These are phyloP conservation scores for Zaprionus nigranus DNA, from an alignment of 1,140 invertebrate genomes.

Conservation along the genomic window DNA sequence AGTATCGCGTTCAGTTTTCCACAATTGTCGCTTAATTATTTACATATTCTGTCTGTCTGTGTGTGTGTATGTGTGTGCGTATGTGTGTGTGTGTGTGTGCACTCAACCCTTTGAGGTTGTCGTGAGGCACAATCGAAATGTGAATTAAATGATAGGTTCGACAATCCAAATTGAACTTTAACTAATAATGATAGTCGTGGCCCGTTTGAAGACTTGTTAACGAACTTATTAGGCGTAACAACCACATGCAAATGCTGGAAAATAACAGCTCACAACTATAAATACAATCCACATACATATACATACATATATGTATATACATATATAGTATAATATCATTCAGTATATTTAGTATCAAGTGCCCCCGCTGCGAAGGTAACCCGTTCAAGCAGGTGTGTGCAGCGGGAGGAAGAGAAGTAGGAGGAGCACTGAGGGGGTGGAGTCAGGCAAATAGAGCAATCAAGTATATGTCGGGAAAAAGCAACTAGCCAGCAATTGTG, in stretches of 20 bases:
- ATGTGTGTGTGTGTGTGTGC: conserved; percentile 1
- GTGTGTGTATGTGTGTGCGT: background rate
- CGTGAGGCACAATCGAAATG: conserved; percentile 40
- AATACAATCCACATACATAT: background rate
- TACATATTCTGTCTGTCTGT: conserved; percentile 21
- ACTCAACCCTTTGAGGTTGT: conserved; percentile 62
- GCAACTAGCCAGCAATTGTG: background rate
- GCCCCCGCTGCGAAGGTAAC: background rate
- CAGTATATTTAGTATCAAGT: background rate
- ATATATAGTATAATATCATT: conserved; percentile 8
- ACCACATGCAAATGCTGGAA: conserved; percentile 36
- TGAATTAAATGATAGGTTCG: conserved; percentile 62
- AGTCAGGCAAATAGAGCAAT: conserved; percentile 35
- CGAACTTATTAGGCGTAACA: conserved; percentile 73
- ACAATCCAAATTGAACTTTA: conserved; percentile 63
- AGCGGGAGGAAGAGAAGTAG: background rate
- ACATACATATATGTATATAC: conserved; percentile 1
- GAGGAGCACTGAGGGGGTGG: background rate
- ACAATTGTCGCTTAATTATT: conserved; percentile 53
- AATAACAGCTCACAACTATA: conserved; percentile 1
- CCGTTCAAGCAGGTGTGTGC: background rate
- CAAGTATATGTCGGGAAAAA: background rate
- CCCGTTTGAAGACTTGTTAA: conserved; percentile 66
- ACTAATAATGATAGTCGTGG: conserved; percentile 40
- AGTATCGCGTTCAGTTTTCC: background rate